These are phyloP conservation scores for Fulmarus glacialis DNA, from an alignment of 2,113 vertebrate species.

Conservation along the genomic window DNA sequence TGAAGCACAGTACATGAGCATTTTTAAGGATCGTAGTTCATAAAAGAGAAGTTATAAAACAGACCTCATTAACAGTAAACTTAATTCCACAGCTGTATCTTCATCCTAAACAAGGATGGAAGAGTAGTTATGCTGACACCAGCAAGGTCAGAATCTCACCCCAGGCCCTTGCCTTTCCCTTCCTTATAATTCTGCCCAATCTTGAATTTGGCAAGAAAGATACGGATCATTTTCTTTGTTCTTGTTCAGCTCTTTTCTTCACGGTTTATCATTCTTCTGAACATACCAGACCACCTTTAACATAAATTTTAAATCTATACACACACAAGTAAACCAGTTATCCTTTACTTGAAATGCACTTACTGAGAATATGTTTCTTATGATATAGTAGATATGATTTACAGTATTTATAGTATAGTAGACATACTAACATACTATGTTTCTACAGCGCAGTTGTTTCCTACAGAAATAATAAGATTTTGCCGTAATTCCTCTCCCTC, in stretches of 20 bases:
- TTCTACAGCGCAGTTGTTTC: background rate
- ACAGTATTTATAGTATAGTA: background rate
- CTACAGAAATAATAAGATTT: background rate
- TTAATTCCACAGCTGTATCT: background rate
- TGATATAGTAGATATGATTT: background rate
- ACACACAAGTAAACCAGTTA: background rate
- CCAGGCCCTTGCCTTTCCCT: background rate
- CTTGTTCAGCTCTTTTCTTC: background rate
- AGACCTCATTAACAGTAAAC: background rate
- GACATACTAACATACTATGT: background rate
- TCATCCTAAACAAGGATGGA: background rate
- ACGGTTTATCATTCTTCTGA: background rate
- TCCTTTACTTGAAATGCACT: background rate
- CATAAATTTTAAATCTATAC: background rate
- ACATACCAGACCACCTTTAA: background rate
- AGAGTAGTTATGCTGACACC: background rate
- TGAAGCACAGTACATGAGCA: background rate
- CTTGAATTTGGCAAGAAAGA: background rate
- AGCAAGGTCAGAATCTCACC: constrained; percentile 1
- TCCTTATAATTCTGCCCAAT: background rate
- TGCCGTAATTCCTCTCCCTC: background rate
- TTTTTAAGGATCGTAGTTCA: background rate
- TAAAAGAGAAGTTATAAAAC: background rate
- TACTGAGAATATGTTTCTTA: background rate
- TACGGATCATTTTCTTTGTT: background rate